phyloP scores from a whole-genome alignment of 2,113 vertebrate species.

The Rhinichthys klamathensis region DNA sequence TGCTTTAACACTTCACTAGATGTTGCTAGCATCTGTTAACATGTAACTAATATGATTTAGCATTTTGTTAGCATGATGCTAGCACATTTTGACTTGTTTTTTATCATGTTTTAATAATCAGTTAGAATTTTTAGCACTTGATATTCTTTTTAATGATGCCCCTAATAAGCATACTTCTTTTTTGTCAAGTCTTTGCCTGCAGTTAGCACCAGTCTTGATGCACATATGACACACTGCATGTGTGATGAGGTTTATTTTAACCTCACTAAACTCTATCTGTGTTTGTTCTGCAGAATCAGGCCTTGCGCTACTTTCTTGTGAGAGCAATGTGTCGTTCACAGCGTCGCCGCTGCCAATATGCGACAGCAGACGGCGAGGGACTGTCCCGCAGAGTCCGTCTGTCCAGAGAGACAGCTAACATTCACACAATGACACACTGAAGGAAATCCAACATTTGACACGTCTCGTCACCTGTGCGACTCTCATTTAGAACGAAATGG shows the following conservation, averaged over 20 bases:
- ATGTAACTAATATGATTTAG: too few relatives aligned
- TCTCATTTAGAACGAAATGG: conserved; percentile 23
- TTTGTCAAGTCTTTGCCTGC: background rate
- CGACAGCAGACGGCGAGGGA: conserved; percentile 52
- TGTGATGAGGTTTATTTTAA: background rate
- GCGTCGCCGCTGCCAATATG: conserved; percentile 49
- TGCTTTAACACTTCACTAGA: too few relatives aligned
- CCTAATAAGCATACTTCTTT: background rate
- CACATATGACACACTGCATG: background rate
- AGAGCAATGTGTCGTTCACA: background rate
- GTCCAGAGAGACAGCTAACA: conserved; percentile 53
- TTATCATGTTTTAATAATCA: too few relatives aligned
- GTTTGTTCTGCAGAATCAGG: background rate
- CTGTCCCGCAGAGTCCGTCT: conserved; percentile 62
- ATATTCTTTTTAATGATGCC: background rate
- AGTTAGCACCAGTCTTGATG: background rate
- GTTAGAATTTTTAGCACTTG: too few relatives aligned
- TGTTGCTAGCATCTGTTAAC: too few relatives aligned
- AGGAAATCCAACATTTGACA: background rate
- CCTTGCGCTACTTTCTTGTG: conserved; percentile 33
- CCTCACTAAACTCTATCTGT: background rate
- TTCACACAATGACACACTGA: background rate
- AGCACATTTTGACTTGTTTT: too few relatives aligned
- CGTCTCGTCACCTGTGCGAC: background rate
- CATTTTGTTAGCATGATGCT: too few relatives aligned